These are phyloP conservation scores for Dione vanillae DNA, from an alignment of 2,888 invertebrate genomes.

Conservation along the genomic window DNA sequence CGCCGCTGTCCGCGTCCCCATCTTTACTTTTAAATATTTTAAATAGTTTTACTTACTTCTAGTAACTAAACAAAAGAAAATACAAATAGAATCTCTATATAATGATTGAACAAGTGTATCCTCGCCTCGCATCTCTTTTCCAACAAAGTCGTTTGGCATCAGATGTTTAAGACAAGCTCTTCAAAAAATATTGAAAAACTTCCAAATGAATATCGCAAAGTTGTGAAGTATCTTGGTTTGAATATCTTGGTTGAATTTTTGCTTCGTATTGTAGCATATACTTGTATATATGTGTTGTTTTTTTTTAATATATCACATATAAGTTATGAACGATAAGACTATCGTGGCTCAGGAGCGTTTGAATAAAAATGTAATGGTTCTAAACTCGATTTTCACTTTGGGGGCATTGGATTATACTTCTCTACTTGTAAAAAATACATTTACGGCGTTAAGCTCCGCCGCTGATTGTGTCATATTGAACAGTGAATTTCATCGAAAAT, in stretches of 20 bases:
- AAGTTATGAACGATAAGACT: no score
- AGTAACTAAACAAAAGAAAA: background rate
- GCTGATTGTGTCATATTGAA: no score
- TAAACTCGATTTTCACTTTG: no score
- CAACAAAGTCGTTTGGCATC: constrained; percentile 37
- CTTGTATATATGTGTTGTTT: background rate
- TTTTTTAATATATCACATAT: no score
- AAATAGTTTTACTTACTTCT: constrained; percentile 3
- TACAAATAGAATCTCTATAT: background rate
- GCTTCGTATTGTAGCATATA: background rate
- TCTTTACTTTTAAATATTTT: background rate
- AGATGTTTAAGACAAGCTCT: constrained; percentile 58
- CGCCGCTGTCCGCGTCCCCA: no score
- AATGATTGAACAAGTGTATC: constrained; percentile 7
- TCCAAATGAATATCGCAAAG: constrained; percentile 46
- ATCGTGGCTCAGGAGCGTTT: no score
- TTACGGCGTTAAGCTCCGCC: no score
- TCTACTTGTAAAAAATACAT: no score
- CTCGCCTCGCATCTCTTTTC: background rate
- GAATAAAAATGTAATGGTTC: no score
- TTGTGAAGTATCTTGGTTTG: background rate
- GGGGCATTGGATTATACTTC: no score
- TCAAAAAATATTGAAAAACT: constrained; percentile 65
- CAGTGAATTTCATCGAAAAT: no score
- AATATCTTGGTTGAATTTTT: background rate